Evolutionary conservation across 2,888 invertebrate species (phyloP), one percentile per base, ranked within the genome.

Genomic region (Pterobdella sp.): DNA sequence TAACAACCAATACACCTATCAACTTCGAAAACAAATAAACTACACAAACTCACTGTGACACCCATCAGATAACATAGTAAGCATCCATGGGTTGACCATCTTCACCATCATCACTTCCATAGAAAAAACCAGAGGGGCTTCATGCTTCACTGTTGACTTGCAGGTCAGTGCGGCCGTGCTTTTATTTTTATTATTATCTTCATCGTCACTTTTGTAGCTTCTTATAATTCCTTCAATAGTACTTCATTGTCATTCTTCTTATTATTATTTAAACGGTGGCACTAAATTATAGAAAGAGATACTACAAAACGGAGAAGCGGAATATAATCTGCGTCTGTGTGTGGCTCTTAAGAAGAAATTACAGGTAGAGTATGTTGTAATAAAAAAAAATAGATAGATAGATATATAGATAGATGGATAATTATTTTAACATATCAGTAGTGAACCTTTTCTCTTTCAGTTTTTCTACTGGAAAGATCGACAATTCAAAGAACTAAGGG

Each of bases 381-480:
- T 49, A 29, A 49, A 56, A 10, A n/a, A 10, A 49, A 22, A 14
- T 3, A 18, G 14, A 4, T 26, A 29, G 3, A 35, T 26, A 42
- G 26, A 10, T 72, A 18, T 64, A 29, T n/a, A 52, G 14, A 32
- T 4, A n/a, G n/a, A 1, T 56, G 4, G 26, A 56, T 56, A 56
- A n/a, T 56, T 26, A 26, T n/a, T 26, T n/a, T 42, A 42, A 14
- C 49, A 42, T 56, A 22, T 26, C 60, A 7, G 18, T 56, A 22
- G 18, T 56, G 3, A 22, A 64, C 42, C 64, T 73, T 71, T 69
- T 73, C 68, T 68, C 52, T 78, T 78, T 31, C 79, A 93, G 81
- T 84, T 95, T 26, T 95, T 90, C 83, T 92, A 90, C 81, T 94
- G 93, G 88, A 94, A 93, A 82, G 89, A 90, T 80, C 88, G 91